These are phyloP conservation scores for Callopanchax toddi DNA, from an alignment of 2,113 vertebrate species.

Conservation along the genomic window DNA sequence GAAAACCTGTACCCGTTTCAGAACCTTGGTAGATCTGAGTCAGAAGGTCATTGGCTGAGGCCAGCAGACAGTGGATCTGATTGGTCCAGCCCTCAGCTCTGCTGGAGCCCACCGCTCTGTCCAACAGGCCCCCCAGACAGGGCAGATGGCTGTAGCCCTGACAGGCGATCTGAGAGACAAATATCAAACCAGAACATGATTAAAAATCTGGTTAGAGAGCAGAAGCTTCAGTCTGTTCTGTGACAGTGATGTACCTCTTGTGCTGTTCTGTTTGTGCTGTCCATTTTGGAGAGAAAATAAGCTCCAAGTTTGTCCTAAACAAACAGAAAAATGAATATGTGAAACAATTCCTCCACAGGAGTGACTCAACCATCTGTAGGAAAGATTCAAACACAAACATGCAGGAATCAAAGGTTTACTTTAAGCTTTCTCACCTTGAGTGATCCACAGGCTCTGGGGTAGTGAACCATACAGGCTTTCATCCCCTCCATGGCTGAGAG, in stretches of 20 bases:
- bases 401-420: neutral
- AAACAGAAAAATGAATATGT: neutral
- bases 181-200: neutral
- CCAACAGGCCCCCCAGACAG: conserved; percentile 84
- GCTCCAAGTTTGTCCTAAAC: conserved; percentile 87
- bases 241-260: conserved; percentile 80
- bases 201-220: neutral
- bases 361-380: neutral
- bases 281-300: conserved; percentile 86
- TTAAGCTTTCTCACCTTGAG: conserved; percentile 76
- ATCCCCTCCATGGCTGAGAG: conserved; percentile 88
- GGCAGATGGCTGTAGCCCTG: conserved; percentile 86
- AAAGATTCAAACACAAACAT: neutral
- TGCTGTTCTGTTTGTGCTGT: conserved; percentile 81
- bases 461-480: conserved; percentile 88
- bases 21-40: conserved; percentile 83
- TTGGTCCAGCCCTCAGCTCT: conserved; percentile 86
- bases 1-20: conserved; percentile 78
- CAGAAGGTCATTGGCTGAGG: conserved; percentile 82
- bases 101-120: conserved; percentile 83
- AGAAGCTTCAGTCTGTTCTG: neutral
- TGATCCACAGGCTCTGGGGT: conserved; percentile 89
- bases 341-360: too few relatives aligned
- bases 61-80: conserved; percentile 87
- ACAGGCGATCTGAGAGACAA: conserved; percentile 82